Conservation (phyloP, 2,797 vertebrate genomes). For the Neoniphon sammara region DNA sequence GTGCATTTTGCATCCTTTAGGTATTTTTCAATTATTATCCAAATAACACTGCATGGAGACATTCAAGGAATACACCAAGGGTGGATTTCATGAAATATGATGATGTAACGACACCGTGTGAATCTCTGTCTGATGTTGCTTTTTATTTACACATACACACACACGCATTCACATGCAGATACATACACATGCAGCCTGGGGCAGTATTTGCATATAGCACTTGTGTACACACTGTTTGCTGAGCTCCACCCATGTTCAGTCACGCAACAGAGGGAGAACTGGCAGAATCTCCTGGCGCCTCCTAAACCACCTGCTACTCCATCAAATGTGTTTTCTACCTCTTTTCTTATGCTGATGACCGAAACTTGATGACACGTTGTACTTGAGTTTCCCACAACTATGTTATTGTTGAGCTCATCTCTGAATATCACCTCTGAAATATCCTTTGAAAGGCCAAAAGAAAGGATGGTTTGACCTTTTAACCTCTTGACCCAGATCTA, state of each 20-base stretch:
- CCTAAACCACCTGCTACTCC: conserved; percentile 39
- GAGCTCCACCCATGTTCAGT: conserved; percentile 61
- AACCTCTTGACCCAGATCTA: not conserved
- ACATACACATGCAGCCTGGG: conserved; percentile 13
- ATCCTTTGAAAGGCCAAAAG: not conserved
- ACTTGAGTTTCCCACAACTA: not conserved
- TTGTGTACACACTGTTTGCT: conserved; percentile 41
- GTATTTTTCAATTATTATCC: too few species aligned
- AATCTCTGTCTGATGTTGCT: conserved; percentile 24
- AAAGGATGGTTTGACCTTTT: not conserved
- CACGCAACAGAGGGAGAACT: conserved; percentile 58
- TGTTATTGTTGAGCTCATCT: not conserved
- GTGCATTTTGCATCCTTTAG: too few species aligned
- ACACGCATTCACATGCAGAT: conserved; percentile 1
- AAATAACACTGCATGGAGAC: not conserved
- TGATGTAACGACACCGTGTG: conserved; percentile 11
- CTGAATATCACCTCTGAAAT: too few species aligned
- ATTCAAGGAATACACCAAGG: not conserved
- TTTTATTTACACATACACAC: conserved; percentile 43
- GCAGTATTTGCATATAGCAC: conserved; percentile 66
- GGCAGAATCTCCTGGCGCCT: conserved; percentile 24
- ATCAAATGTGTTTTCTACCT: not conserved
- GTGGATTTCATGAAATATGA: conserved; percentile 37
- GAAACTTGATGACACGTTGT: not conserved
- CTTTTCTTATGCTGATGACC: not conserved